Conservation (phyloP, 1,140 invertebrate genomes). For the Phortica variegata region DNA sequence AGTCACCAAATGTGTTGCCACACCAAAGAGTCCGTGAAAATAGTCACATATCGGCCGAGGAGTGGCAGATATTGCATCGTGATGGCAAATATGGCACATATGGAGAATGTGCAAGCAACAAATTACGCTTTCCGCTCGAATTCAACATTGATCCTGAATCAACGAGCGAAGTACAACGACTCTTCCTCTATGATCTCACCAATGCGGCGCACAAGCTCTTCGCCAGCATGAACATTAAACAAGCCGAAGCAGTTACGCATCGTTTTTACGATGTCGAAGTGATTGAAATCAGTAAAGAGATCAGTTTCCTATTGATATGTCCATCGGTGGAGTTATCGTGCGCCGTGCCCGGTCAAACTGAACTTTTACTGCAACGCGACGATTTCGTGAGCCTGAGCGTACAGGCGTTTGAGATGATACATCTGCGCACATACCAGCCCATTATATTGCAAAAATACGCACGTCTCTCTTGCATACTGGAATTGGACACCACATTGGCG, state of each 20-base stretch:
- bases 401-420: conserved; percentile 87
- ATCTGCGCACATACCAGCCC: conserved; percentile 86
- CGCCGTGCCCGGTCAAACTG: conserved; percentile 83
- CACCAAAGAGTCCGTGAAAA: conserved; percentile 91
- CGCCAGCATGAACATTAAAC: conserved; percentile 75
- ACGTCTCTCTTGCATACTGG: conserved; percentile 85
- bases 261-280: conserved; percentile 89
- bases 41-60: conserved; percentile 91
- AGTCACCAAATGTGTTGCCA: conserved; percentile 89
- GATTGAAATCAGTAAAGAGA: conserved; percentile 82
- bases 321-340: conserved; percentile 88
- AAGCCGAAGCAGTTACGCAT: conserved; percentile 68
- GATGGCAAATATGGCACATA: conserved; percentile 29
- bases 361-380: conserved; percentile 74
- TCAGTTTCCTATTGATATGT: conserved; percentile 86
- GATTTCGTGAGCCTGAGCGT: conserved; percentile 85
- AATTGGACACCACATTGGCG: conserved; percentile 87
- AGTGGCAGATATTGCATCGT: conserved; percentile 80
- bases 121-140: conserved; percentile 56
- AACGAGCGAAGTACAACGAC: conserved; percentile 72
- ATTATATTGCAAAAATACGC: conserved; percentile 87
- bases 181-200: conserved; percentile 75
- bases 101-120: conserved; percentile 38
- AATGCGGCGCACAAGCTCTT: conserved; percentile 72
- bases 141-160: conserved; percentile 58